Evolutionary conservation across 1,140 invertebrate genomes (phyloP).

Genomic region (Drosophila equinoxialis): DNA sequence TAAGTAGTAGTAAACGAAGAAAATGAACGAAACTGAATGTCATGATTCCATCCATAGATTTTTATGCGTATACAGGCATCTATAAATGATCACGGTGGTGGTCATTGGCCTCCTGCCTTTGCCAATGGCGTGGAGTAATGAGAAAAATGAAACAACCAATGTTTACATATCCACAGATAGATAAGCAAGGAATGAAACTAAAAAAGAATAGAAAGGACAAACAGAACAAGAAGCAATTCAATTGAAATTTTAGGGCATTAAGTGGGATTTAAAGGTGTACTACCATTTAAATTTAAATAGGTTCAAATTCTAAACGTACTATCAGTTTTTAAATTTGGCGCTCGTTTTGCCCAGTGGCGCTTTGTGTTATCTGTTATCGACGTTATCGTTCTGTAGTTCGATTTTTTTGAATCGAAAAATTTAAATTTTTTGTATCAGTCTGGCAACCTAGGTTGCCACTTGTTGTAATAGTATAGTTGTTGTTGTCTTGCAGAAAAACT

Average conservation of each 20-base stretch:
- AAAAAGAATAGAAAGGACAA: neutral
- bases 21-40: constrained; percentile 54
- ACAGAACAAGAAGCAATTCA: no score
- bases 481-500: constrained; percentile 46
- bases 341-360: neutral
- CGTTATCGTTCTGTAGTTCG: neutral
- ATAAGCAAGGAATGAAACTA: neutral
- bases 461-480: constrained; percentile 47
- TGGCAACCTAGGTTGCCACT: constrained; percentile 24
- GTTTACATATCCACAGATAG: neutral
- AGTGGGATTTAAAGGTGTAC: no score
- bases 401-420: neutral
- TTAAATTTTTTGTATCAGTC: constrained; percentile 5
- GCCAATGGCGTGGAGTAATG: neutral
- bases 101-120: neutral
- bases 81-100: neutral
- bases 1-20: constrained; percentile 21
- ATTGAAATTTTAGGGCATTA: no score
- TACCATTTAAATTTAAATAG: no score
- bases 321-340: neutral
- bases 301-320: no score
- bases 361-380: neutral
- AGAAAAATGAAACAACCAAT: neutral
- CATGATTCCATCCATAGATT: constrained; percentile 21
- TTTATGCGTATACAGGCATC: neutral